Percentiles rank a stretch among this genome's conserved stretches.
phyloP scores from a whole-genome alignment of 2,888 invertebrate species.

The Epinotia demarniana region DNA sequence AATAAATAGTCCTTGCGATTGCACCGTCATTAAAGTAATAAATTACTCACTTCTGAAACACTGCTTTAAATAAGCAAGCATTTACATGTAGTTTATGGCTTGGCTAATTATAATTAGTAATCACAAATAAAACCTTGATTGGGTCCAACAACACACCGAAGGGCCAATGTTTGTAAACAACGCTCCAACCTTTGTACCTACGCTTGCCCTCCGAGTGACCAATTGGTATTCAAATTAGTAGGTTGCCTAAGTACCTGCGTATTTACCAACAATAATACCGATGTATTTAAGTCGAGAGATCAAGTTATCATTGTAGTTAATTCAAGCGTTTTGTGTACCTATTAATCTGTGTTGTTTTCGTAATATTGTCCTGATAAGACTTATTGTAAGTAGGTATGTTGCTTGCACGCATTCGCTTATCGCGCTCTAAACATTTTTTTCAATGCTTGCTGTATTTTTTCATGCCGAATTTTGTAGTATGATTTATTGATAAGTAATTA shows the following conservation, averaged over 20 bases:
- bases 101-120: not conserved
- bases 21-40: too few species aligned
- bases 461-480: slow-evolving; percentile 5
- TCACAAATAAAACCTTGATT: slow-evolving; percentile 2
- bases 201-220: not conserved
- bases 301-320: slow-evolving; percentile 55
- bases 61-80: not conserved
- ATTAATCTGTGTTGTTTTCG: slow-evolving; percentile 67
- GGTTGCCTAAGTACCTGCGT: not conserved
- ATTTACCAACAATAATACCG: slow-evolving; percentile 49
- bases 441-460: slow-evolving; percentile 21
- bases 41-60: not conserved
- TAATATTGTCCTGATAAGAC: slow-evolving; percentile 74
- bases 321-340: slow-evolving; percentile 60
- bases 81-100: too few species aligned
- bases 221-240: slow-evolving; percentile 12
- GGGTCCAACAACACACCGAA: not conserved
- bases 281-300: slow-evolving; percentile 46
- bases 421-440: slow-evolving; percentile 34
- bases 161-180: slow-evolving; percentile 23
- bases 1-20: too few species aligned
- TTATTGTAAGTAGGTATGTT: slow-evolving; percentile 53
- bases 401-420: slow-evolving; percentile 47
- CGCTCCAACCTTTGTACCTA: not conserved
- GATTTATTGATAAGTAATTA: slow-evolving; percentile 3